phyloP scores from a whole-genome alignment of 2,888 invertebrate genomes.

The Cyrtodaria siliqua region DNA sequence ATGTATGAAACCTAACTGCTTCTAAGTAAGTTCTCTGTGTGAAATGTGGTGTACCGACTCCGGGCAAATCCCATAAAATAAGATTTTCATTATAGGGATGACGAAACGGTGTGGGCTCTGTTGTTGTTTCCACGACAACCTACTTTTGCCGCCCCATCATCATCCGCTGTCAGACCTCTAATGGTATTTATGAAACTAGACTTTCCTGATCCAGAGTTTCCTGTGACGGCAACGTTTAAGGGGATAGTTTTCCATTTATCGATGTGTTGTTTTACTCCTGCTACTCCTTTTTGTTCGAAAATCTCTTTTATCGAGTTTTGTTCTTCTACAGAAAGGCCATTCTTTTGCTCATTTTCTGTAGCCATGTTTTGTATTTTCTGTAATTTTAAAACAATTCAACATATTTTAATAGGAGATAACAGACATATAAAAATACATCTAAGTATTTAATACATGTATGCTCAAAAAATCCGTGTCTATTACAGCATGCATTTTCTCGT shows the following conservation, averaged over 20 bases:
- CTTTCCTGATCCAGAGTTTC: conserved; percentile 35
- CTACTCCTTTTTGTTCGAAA: no score
- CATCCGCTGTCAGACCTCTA: conserved; percentile 18
- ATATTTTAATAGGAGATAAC: no score
- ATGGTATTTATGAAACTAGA: conserved; percentile 40
- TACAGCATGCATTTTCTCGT: no score
- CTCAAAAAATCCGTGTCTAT: no score
- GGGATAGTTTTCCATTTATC: conserved; percentile 23
- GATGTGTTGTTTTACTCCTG: no score
- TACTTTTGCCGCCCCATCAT: conserved; percentile 32
- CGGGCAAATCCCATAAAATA: conserved; percentile 43
- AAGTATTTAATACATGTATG: no score
- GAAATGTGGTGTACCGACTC: conserved; percentile 37
- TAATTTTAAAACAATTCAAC: no score
- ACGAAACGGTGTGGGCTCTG: conserved; percentile 11
- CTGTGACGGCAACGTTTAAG: conserved; percentile 25
- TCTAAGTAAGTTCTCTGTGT: conserved; percentile 22
- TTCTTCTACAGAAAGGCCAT: no score
- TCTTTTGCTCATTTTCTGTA: no score
- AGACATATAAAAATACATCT: no score
- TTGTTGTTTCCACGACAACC: conserved; percentile 41
- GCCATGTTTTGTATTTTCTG: no score
- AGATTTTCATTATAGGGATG: conserved; percentile 33
- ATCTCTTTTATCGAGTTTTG: no score
- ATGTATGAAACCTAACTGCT: conserved; percentile 10